Percentiles rank a stretch among this genome's conserved stretches.
These are phyloP conservation scores for Odontothrips loti DNA, from an alignment of 2,888 invertebrate genomes.

Conservation along the genomic window DNA sequence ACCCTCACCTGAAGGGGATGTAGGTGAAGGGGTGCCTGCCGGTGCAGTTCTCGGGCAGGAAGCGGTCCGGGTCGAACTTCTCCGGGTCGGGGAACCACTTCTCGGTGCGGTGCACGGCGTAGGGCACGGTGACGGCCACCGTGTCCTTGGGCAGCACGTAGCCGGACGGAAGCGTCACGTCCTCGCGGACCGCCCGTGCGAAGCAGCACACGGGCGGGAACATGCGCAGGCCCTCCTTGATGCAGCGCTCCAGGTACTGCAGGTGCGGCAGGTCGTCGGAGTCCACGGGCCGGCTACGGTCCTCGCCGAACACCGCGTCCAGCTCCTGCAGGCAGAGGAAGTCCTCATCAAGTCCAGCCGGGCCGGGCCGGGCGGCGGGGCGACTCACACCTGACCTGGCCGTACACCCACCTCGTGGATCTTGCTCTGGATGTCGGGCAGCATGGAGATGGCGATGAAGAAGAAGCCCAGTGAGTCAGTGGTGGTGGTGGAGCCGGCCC, in stretches of 20 bases:
- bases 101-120: not conserved
- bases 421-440: not conserved
- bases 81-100: conserved; percentile 16
- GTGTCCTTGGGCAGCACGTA: not conserved
- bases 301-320: not conserved
- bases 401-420: not conserved
- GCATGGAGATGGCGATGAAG: not conserved
- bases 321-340: not conserved
- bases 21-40: not conserved
- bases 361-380: no score
- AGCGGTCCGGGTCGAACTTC: not conserved
- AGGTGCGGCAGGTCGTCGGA: not conserved
- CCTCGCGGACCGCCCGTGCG: not conserved
- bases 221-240: conserved; percentile 9
- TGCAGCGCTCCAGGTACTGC: conserved; percentile 1
- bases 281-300: not conserved
- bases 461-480: not conserved
- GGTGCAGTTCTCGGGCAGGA: not conserved
- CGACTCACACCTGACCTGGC: no score
- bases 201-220: not conserved
- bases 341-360: no score
- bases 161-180: not conserved
- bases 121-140: not conserved
- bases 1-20: conserved; percentile 3
- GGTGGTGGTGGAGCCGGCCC: not conserved